A percentile compares a stretch with the other conserved stretches of the same genome.
Evolutionary conservation across 2,888 invertebrate species (phyloP).

Genomic region (Leptopterna dolabrata): DNA sequence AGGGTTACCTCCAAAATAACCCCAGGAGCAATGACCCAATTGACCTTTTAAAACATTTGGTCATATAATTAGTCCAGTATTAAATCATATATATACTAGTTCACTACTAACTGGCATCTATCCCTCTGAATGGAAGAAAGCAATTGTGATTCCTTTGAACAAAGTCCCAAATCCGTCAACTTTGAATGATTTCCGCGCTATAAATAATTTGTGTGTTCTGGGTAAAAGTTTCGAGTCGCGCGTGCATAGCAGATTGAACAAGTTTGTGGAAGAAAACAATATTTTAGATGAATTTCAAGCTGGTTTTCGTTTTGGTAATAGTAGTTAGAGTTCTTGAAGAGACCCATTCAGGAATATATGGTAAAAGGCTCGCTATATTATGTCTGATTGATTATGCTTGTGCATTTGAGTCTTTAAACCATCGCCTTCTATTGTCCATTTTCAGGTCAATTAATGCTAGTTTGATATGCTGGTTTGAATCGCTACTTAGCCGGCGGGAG

Average conservation of each 20-base stretch:
- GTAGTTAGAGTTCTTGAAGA: neutral
- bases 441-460: neutral
- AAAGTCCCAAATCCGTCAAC: too few relatives aligned
- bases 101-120: too few relatives aligned
- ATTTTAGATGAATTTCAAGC: neutral
- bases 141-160: too few relatives aligned
- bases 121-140: too few relatives aligned
- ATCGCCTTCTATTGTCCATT: neutral
- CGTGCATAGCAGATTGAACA: too few relatives aligned
- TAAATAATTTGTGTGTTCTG: neutral
- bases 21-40: neutral
- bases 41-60: neutral
- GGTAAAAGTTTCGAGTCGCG: too few relatives aligned
- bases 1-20: neutral
- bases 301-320: neutral
- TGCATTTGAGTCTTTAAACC: neutral
- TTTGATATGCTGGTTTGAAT: neutral
- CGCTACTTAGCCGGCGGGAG: too few relatives aligned
- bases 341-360: neutral
- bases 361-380: neutral
- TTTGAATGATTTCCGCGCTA: too few relatives aligned
- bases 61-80: too few relatives aligned
- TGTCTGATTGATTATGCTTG: neutral
- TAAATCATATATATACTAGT: too few relatives aligned
- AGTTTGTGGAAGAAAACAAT: too few relatives aligned